These are phyloP conservation scores for Coenonympha glycerion DNA, from an alignment of 2,888 invertebrate species.

Conservation along the genomic window DNA sequence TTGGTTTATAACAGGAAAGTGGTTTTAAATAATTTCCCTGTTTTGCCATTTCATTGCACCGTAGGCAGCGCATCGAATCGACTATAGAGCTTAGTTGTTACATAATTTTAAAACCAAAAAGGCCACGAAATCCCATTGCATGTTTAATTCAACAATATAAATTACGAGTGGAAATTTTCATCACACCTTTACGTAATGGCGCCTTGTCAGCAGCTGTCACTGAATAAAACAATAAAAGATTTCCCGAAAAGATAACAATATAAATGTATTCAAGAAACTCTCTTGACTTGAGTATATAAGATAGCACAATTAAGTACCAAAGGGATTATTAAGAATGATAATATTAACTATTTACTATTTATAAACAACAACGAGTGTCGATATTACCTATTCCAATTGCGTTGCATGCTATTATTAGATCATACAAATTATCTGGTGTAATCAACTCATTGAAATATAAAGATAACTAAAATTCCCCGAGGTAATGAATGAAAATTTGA, in stretches of 20 bases:
- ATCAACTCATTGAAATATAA: not conserved
- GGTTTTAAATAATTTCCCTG: too few relatives aligned
- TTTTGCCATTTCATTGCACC: too few relatives aligned
- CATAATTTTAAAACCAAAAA: too few relatives aligned
- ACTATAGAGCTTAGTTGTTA: too few relatives aligned
- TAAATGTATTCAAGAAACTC: not conserved
- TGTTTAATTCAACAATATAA: not conserved
- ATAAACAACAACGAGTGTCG: not conserved
- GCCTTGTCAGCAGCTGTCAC: not conserved
- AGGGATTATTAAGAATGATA: too few relatives aligned
- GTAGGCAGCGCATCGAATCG: too few relatives aligned
- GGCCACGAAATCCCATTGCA: too few relatives aligned
- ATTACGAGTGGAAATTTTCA: not conserved
- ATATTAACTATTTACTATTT: not conserved
- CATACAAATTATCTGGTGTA: not conserved
- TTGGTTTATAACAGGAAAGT: too few relatives aligned
- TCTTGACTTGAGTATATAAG: conserved; percentile 4
- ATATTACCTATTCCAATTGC: not conserved
- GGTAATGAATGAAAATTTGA: not conserved
- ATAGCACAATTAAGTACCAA: too few relatives aligned
- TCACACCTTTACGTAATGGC: conserved; percentile 1
- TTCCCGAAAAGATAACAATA: not conserved
- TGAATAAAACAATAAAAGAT: conserved; percentile 5
- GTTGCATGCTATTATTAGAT: not conserved
- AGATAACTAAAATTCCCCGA: not conserved